A percentile compares a stretch with the other conserved stretches of the same genome.
phyloP scores from a whole-genome alignment of 2,888 invertebrate species.

The Xanthia icteritia region DNA sequence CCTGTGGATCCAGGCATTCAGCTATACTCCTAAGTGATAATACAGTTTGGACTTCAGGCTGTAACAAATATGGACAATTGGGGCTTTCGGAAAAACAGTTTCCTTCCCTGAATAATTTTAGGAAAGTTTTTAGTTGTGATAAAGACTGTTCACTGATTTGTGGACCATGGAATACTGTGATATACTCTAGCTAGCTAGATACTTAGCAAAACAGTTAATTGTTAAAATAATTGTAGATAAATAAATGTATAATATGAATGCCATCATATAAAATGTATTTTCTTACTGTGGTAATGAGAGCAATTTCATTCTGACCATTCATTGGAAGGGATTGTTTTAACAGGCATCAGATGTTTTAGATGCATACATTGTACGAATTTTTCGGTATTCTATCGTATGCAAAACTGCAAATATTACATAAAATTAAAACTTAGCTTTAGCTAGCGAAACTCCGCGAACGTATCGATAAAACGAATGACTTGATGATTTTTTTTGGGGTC shows the following conservation, averaged over 20 bases:
- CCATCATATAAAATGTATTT: neutral
- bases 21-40: slow-evolving; percentile 92
- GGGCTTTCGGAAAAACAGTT: slow-evolving; percentile 82
- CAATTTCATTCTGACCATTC: neutral
- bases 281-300: neutral
- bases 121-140: slow-evolving; percentile 74
- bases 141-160: slow-evolving; percentile 73
- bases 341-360: neutral
- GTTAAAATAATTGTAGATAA: neutral
- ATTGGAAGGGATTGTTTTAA: neutral
- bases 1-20: slow-evolving; percentile 95
- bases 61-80: slow-evolving; percentile 95
- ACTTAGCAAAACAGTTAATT: neutral
- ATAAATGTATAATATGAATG: neutral
- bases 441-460: no score
- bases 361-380: no score
- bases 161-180: slow-evolving; percentile 84
- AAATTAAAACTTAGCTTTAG: no score
- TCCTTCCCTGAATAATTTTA: slow-evolving; percentile 77
- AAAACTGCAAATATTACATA: no score
- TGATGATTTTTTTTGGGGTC: no score
- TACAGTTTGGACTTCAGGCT: slow-evolving; percentile 94
- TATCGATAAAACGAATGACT: no score
- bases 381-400: neutral
- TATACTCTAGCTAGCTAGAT: slow-evolving; percentile 58